Percentiles rank a stretch among this genome's conserved stretches.
phyloP scores from a whole-genome alignment of 2,797 vertebrate species.

The Poeciliopsis gracilis region DNA sequence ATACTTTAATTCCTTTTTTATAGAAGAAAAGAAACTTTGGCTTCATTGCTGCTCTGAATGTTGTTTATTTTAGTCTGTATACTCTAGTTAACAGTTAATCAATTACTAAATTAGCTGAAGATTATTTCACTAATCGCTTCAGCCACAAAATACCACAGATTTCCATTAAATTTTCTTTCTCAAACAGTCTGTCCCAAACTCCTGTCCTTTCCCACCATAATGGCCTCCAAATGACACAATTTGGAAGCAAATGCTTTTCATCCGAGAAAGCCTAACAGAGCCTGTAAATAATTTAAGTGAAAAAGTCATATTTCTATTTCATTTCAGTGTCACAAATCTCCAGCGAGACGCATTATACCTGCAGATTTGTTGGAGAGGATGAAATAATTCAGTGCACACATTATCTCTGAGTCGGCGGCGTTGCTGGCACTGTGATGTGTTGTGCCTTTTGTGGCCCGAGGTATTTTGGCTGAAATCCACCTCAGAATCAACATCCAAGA shows the following conservation, averaged over 20 bases:
- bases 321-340: conserved; percentile 25
- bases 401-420: conserved; percentile 63
- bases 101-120: too few species aligned
- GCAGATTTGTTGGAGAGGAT: conserved; percentile 47
- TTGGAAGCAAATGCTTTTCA: conserved; percentile 1
- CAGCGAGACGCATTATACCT: conserved; percentile 42
- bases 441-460: conserved; percentile 61
- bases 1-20: too few species aligned
- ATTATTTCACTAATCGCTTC: too few species aligned
- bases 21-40: too few species aligned
- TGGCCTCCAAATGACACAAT: conserved; percentile 7
- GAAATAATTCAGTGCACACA: conserved; percentile 53
- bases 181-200: background rate
- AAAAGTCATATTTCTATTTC: conserved; percentile 14
- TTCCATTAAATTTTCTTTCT: too few species aligned
- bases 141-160: too few species aligned
- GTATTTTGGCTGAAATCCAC: conserved; percentile 71
- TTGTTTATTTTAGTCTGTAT: too few species aligned
- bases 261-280: conserved; percentile 15
- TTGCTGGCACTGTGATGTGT: conserved; percentile 61
- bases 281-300: conserved; percentile 18
- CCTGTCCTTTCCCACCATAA: conserved; percentile 27
- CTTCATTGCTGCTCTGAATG: too few species aligned
- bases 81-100: too few species aligned
- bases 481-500: conserved; percentile 70